These are phyloP conservation scores for Athene cunicularia DNA, from an alignment of 2,113 vertebrate species.

Conservation along the genomic window DNA sequence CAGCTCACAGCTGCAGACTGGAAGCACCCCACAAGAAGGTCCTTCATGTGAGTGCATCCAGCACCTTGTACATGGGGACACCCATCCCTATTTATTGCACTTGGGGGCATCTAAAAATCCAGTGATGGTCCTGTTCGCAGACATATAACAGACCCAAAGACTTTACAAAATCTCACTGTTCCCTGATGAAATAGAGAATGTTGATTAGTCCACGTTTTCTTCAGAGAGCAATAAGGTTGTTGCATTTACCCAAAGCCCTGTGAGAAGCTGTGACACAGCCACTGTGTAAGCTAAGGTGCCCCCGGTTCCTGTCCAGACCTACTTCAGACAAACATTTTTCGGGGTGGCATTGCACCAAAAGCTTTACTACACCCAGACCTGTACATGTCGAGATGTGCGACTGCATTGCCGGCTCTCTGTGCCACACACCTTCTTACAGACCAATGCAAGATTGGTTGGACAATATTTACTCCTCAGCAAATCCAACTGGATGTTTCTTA, in stretches of 20 bases:
- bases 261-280: not conserved
- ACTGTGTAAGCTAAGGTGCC: not conserved
- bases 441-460: not conserved
- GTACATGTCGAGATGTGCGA: fast-evolving
- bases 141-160: not conserved
- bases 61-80: fast-evolving
- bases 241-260: not conserved
- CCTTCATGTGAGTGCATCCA: not conserved
- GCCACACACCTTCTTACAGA: not conserved
- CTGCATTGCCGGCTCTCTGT: not conserved
- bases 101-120: not conserved
- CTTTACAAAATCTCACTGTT: not conserved
- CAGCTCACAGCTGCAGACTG: not conserved
- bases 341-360: not conserved
- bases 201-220: not conserved
- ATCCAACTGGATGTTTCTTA: not conserved
- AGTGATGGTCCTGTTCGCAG: not conserved
- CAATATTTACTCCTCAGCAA: not conserved
- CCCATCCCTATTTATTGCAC: not conserved
- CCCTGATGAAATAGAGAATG: not conserved
- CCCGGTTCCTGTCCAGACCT: not conserved
- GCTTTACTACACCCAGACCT: not conserved
- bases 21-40: not conserved
- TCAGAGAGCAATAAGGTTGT: not conserved
- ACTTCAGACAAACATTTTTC: not conserved